Evolutionary conservation across 2,113 vertebrate species (phyloP), one percentile per base, ranked within the genome.

Genomic region (Psilopogon haemacephalus): DNA sequence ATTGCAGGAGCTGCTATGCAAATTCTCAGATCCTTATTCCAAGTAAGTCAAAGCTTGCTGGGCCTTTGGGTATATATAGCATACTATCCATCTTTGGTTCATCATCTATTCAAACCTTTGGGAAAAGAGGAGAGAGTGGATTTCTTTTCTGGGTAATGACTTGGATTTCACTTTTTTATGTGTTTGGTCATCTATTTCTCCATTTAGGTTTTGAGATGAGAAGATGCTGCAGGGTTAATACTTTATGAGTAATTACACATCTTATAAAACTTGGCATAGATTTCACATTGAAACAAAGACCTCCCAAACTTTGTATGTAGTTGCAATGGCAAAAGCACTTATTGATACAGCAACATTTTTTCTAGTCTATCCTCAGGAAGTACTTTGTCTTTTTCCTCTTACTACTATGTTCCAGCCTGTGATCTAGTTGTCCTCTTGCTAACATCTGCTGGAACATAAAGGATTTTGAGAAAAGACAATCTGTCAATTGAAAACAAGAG

Each of bases 111-210:
- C 69, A 75, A 76, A 72, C 28, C 64, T 76, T 85, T 33, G 46
- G 80, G 55, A 89, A 44, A 48, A 65, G 74, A 48, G 58, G 6
- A 37, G 46, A 81, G 23, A 72, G 78, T 42, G 17, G 33, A 63
- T 89, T 91, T 75, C 8, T 58, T 84, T 91, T 84, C 84, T 90
- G 70, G 21, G 38, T 93, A 81, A 58, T 4, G 70, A 10, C 67
- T 86, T 87, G 74, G 37, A 73, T 87, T 88, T 88, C 35, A 26
- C 38, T 88, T 95, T 50, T 73, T 46, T 88, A 88, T 92, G 33
- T 76, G 42, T 5, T 46, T 92, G 50, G 15, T 74, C 54, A 56
- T 81, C 80, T 3, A 35, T 73, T 86, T 80, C 72, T 83, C 64
- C 15, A 54, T 69, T 72, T 60, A 12, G 38, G 23, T 62, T 90